Base-by-base conservation (phyloP, 1,140 invertebrate genomes). In the Drosophila littoralis region DNA sequence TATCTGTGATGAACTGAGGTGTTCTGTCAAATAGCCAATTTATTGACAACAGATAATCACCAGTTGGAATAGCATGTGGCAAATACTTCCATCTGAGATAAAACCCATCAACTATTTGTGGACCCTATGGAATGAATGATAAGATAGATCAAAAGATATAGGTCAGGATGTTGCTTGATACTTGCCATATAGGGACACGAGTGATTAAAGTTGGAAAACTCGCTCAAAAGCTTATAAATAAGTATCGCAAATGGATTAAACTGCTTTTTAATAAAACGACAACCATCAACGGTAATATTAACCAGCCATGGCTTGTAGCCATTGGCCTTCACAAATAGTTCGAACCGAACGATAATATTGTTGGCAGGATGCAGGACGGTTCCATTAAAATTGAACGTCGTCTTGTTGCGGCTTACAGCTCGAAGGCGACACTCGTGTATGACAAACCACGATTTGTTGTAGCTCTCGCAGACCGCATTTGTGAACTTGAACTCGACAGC, bases 251-350 rank as follows among this genome's bases (percentile, higher is more conserved):
- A 8, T 9, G 52, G 15, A 36, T 67, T 35, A 7, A 17, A 45
- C 1, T 13, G 51, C 1, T 38, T 45, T 12, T 12, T 42, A 5
- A 67, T n/a, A 28, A 38, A 67, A 6, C 40, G 38, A 15, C 64
- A 67, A 1, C 8, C 17, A 28, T 67, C 55, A n/a, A 43, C 13
- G 12, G 40, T 22, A 1, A 13, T 32, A 13, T 69, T 57, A 0
- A 36, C n/a, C 0, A 75, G 12, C 58, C 57, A 70, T 0, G 69
- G 69, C 38, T 66, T 72, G n/a, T 71, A 71, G 9, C 70, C 70
- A 46, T 55, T 73, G 0, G 54, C 71, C 15, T 28, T 59, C 10
- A 60, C 36, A 3, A 36, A 54, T 1, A 69, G 0, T 32, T 54
- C 8, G 7, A 10, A 6, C 1, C 3, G 6, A 6, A 13, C 0